These are phyloP conservation scores for Blastomussa wellsi DNA, from an alignment of 92 coral and sea anemone genomes.

Conservation along the genomic window DNA sequence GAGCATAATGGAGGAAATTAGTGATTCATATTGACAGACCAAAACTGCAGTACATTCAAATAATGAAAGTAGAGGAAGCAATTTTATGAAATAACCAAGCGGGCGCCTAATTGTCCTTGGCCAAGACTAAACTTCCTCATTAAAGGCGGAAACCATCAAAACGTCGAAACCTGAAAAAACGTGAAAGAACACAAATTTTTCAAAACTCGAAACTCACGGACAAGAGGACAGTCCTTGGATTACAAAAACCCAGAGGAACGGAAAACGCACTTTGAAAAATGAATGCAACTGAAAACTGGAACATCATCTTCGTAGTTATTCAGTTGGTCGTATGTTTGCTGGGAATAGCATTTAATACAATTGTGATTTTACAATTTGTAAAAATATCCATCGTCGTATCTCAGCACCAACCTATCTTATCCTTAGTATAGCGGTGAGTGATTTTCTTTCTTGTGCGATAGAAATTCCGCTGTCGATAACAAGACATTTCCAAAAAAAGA, in stretches of 20 bases:
- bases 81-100: no score
- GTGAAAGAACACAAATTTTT: no score
- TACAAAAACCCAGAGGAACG: no score
- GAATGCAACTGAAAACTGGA: neutral
- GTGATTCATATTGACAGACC: no score
- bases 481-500: constrained; percentile 19
- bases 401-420: constrained; percentile 49
- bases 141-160: neutral
- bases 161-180: neutral
- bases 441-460: constrained; percentile 48
- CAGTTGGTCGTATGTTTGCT: constrained; percentile 15
- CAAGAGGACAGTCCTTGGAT: no score
- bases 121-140: neutral
- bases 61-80: neutral
- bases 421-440: constrained; percentile 56
- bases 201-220: no score
- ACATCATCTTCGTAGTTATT: neutral
- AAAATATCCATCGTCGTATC: constrained; percentile 34
- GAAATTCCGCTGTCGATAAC: constrained; percentile 60
- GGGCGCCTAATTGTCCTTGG: neutral
- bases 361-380: constrained; percentile 38
- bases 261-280: no score
- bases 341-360: constrained; percentile 44
- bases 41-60: no score
- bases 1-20: no score